phyloP scores from a whole-genome alignment of 1,140 invertebrate species.

The Drosophila ambigua region DNA sequence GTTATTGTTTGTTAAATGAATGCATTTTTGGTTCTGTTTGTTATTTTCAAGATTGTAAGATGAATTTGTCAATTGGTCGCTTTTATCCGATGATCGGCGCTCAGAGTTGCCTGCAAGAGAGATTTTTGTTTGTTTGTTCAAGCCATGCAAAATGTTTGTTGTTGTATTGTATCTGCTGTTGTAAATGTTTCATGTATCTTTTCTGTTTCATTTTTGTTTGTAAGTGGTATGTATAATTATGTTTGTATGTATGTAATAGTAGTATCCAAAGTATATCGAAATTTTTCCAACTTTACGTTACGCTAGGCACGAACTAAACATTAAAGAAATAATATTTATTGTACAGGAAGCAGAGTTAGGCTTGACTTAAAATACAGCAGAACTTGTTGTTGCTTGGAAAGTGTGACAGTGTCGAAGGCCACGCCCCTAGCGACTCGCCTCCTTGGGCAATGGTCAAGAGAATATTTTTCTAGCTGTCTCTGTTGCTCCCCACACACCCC shows the following conservation, averaged over 20 bases:
- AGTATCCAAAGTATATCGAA: no score
- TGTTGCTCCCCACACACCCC: neutral
- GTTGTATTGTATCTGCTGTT: constrained; percentile 31
- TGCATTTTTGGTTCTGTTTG: constrained; percentile 82
- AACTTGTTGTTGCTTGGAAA: constrained; percentile 6
- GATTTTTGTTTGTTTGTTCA: constrained; percentile 74
- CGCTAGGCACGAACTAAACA: no score
- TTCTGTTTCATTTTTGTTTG: constrained; percentile 29
- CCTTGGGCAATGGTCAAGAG: constrained; percentile 20
- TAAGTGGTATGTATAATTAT: constrained; percentile 16
- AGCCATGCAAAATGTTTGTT: constrained; percentile 81
- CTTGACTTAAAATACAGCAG: no score
- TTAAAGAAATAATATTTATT: no score
- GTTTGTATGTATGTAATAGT: no score
- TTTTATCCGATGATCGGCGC: constrained; percentile 84
- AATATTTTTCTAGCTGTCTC: constrained; percentile 39
- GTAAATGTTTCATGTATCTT: constrained; percentile 17
- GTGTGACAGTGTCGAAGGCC: constrained; percentile 21
- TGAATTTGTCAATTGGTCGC: constrained; percentile 84
- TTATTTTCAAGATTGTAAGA: constrained; percentile 84
- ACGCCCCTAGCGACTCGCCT: neutral
- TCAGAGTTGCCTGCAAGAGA: constrained; percentile 84
- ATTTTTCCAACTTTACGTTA: no score
- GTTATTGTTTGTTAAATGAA: constrained; percentile 84
- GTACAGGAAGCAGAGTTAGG: no score